Evolutionary conservation across 2,888 invertebrate genomes (phyloP).

Genomic region (Ichneumoninae sp.): DNA sequence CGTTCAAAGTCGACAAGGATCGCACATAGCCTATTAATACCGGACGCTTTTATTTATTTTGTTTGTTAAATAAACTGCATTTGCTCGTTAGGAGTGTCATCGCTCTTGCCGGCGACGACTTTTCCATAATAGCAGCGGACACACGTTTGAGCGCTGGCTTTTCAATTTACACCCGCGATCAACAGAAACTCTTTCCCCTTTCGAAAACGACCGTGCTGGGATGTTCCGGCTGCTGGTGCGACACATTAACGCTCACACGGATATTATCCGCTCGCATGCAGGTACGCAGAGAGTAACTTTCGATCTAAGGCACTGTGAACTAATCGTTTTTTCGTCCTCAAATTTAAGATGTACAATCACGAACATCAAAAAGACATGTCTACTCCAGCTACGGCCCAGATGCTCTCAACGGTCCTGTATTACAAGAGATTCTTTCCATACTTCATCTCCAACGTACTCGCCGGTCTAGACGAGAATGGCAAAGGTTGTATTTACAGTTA

Average conservation of each 20-base stretch:
- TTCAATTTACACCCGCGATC: conserved; percentile 94
- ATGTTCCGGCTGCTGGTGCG: conserved; percentile 99
- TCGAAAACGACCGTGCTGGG: conserved; percentile 95
- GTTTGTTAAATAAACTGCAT: conserved; percentile 5
- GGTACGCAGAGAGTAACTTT: conserved; percentile 79
- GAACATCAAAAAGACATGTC: conserved; percentile 97
- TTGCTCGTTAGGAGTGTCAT: conserved; percentile 92
- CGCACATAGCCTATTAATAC: conserved; percentile 39
- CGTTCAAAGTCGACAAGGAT: conserved; percentile 3
- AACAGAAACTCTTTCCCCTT: conserved; percentile 94
- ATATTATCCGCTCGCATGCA: conserved; percentile 94
- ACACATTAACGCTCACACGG: conserved; percentile 95
- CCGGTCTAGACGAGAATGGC: conserved; percentile 96
- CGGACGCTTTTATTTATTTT: background rate
- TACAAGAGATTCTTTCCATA: conserved; percentile 99
- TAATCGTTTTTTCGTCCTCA: background rate
- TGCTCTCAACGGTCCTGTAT: conserved; percentile 98
- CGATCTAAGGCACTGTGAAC: background rate
- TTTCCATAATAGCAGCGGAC: conserved; percentile 97
- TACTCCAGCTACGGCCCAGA: conserved; percentile 96
- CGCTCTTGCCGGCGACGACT: conserved; percentile 98
- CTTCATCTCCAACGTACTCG: conserved; percentile 97
- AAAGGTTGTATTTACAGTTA: conserved; percentile 98
- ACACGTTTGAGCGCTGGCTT: conserved; percentile 96
- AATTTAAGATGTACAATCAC: conserved; percentile 93